Conservation (phyloP, 2,797 vertebrate species). For the Rhabdophis nuchalis region DNA sequence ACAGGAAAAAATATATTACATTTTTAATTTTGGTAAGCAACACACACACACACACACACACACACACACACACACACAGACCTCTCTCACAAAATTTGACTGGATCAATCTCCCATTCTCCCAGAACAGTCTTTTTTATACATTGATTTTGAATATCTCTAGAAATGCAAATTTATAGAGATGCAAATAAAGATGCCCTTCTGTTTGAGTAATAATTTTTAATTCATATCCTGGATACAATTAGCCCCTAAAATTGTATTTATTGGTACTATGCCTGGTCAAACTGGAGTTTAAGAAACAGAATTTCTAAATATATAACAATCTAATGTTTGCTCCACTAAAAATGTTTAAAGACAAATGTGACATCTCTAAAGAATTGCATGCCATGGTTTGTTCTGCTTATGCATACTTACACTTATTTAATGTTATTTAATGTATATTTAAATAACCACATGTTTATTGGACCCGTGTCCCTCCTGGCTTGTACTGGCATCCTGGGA, state of each 20-base stretch:
- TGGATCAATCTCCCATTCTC: not conserved
- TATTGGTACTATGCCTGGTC: not conserved
- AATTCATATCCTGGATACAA: not conserved
- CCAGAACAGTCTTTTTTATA: not conserved
- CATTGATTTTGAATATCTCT: not conserved
- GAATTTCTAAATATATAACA: not conserved
- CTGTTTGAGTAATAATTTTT: not conserved
- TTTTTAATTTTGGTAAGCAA: not conserved
- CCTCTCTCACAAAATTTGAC: not conserved
- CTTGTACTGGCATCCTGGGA: too few relatives aligned
- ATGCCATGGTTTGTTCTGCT: too few relatives aligned
- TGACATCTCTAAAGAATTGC: too few relatives aligned
- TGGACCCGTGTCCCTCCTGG: too few relatives aligned
- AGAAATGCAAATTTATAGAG: not conserved
- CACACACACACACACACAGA: too few relatives aligned
- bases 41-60: too few relatives aligned
- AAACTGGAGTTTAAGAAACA: not conserved
- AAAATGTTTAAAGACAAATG: too few relatives aligned
- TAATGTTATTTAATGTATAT: too few relatives aligned
- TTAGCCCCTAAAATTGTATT: not conserved
- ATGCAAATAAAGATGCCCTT: not conserved
- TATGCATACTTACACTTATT: too few relatives aligned
- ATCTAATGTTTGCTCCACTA: too few relatives aligned
- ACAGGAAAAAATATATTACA: not conserved
- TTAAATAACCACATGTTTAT: too few relatives aligned